Evolutionary conservation across 2,888 invertebrate species (phyloP), one percentile per base, ranked within the genome.

Genomic region (Nephrocerus scutellatus): DNA sequence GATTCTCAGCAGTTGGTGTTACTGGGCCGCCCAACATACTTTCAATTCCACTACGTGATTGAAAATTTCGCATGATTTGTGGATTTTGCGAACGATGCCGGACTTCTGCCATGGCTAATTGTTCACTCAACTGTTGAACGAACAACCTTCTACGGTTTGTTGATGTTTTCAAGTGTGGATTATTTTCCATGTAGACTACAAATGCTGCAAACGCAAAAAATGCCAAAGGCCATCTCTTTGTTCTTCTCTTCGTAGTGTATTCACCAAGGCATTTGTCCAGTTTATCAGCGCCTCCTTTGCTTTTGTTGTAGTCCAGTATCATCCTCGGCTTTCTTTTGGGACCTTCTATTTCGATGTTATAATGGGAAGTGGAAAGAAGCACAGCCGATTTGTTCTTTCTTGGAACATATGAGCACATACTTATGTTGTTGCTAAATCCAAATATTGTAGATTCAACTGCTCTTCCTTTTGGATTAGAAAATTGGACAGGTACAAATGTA

Each of bases 211-310:
- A 30, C n/a, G 18, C 29, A 29, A 43, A 34, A 26, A 43, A 39
- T 13, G 20, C 36, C 19, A 44, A 41, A 30, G 41, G 41, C 41
- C 44, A 41, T 39, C 36, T 39, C 16, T 41, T 38, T 15, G 32
- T 34, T 36, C 30, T 26, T 22, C 41, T 30, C 25, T 45, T 41
- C 18, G 41, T 41, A 10, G 33, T 22, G 36, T 37, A 42, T 42
- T 40, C 42, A 14, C 30, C 30, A 16, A 45, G 39, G 33, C 36
- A 36, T 36, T 41, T 45, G 15, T 39, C 36, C 39, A 43, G 38
- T n/a, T 39, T 41, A 12, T 45, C 44, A 39, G 41, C 44, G 30
- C 30, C 40, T 26, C 35, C 35, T 35, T 40, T 40, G 30, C 14
- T 30, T 34, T 18, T 40, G 25, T 40, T 40, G 25, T 35, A 35